Base-by-base conservation (phyloP, 1,140 invertebrate genomes). In the Drosophila watanabei region DNA sequence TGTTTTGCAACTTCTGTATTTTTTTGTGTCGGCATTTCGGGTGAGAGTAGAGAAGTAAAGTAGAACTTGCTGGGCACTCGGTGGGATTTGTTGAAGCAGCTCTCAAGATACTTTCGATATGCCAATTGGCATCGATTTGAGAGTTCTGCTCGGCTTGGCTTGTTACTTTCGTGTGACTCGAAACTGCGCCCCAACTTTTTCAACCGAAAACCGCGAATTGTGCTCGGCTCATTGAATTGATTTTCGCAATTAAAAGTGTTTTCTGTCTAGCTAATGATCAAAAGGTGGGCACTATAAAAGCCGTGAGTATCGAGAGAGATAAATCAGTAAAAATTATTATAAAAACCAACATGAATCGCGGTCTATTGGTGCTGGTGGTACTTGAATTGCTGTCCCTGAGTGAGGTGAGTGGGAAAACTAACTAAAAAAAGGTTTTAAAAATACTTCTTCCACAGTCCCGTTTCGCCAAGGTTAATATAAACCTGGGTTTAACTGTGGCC, bases 141-240 rank as follows among this genome's bases (percentile, higher is more conserved):
- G 37, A 69, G 37, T 75, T 72, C 71, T 61, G 54, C 24, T n/a
- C 49, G 46, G 37, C 46, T 60, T 59, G 30, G 37, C 32, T 73
- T 68, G 65, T 66, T 77, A 75, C 80, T 64, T 71, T 88, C 82
- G 79, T 61, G 68, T 80, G 83, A 88, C 82, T 84, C 76, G 64
- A 70, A 70, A 88, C 75, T 87, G 76, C 83, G 76, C 51, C 66
- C 56, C 45, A 86, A 86, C 84, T 87, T 86, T 70, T 88, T 72
- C 66, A 49, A 48, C 37, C 35, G 30, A 82, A 57, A 70, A 66
- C 70, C 70, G 58, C 62, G 48, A 61, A 69, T 49, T 52, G 39
- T 63, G 60, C 56, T 69, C 76, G 80, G 64, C 80, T 83, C 77
- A 87, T 87, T 88, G 72, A 69, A 64, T 89, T 84, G 73, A 84